Base-by-base conservation (phyloP, 2,797 vertebrate species). In the Tokudaia muenninki region DNA sequence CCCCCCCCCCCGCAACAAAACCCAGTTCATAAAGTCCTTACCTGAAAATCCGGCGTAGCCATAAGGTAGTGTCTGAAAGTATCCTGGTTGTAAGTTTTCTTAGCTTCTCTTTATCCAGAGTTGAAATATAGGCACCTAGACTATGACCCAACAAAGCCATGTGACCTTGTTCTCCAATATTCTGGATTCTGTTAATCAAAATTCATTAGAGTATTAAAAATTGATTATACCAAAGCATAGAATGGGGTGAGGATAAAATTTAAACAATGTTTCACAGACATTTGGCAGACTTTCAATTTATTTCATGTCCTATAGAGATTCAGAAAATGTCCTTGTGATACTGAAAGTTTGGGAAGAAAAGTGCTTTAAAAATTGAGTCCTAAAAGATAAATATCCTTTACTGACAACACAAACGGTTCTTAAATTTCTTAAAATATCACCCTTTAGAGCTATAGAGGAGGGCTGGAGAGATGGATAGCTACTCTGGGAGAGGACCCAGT, bases 41-140 rank as follows among this genome's bases (percentile, higher is more conserved):
- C 99, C 99, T 99, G 99, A 99, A 99, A 86, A 99, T 99, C 96
- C 99, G 99, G 99, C 99, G 99, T 31, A 99, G 99, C 99, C 99
- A 99, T 70, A 99, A 98, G 0, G 99, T 99, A 67, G 99, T 99
- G 98, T 99, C 99, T 1, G 99, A 99, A 91, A 99, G 99, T 98
- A 99, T 99, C 87, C 99, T 99, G 0, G 99, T 99, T 92, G 99
- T 99, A 77, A 99, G 99, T 95, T 99, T 99, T 94, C 99, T 98
- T 95, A 99, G 98, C 26, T 99, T 98, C 72, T 99, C 99, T 97
- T 98, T 99, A 97, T 99, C 99, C 98, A 99, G 94, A 84, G 99
- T 99, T 0, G 99, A 99, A 98, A 99, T 99, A 97, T 99, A 99
- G 67, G 99, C 99, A 6, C 99, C 99, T 98, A 99, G 98, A 97